Conservation (phyloP, 2,113 vertebrate species). For the Isurus oxyrinchus region DNA sequence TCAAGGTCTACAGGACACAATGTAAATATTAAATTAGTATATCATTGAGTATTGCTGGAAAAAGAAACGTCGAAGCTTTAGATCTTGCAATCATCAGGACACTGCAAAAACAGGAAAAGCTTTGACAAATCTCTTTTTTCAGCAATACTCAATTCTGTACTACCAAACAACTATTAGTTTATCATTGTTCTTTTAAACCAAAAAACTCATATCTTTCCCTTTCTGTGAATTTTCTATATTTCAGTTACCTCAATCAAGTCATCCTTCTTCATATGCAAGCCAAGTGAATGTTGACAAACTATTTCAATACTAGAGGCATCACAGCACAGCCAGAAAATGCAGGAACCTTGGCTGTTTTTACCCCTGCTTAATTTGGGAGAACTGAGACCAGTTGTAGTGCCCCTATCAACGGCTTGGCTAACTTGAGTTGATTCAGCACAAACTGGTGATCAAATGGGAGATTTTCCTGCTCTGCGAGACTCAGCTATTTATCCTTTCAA, state of each 20-base stretch:
- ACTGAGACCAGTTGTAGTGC: neutral
- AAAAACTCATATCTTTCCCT: neutral
- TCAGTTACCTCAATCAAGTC: neutral
- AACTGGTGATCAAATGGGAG: neutral
- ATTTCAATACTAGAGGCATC: neutral
- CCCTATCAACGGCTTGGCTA: neutral
- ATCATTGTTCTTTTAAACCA: neutral
- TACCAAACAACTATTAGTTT: no score
- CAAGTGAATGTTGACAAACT: neutral
- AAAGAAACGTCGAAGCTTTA: no score
- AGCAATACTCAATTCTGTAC: no score
- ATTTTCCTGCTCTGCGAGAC: neutral
- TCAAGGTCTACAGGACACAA: neutral
- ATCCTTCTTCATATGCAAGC: neutral
- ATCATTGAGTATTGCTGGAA: neutral
- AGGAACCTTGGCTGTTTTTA: neutral
- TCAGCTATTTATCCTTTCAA: neutral
- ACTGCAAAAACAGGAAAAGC: no score
- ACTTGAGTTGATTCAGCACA: neutral
- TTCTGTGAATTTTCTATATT: neutral
- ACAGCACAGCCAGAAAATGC: neutral
- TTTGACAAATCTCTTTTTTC: no score
- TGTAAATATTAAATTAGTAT: neutral
- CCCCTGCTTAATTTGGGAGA: neutral
- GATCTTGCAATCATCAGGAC: no score